phyloP scores from a whole-genome alignment of 1,140 invertebrate genomes.

The Olivierus martensii region DNA sequence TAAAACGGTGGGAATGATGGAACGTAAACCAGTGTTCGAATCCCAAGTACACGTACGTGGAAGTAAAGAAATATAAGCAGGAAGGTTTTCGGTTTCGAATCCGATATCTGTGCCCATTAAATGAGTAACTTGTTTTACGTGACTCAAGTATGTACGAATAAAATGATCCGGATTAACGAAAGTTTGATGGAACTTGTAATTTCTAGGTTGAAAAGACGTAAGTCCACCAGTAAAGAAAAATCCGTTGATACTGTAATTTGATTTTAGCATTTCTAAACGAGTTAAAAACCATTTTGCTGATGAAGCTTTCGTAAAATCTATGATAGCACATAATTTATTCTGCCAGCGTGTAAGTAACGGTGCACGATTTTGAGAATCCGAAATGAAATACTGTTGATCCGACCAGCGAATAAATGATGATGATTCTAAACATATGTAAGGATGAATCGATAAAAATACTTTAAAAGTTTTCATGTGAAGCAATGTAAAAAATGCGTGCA shows the following conservation, averaged over 20 bases:
- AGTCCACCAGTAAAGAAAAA: slow-evolving; percentile 84
- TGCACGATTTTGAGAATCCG: slow-evolving; percentile 8
- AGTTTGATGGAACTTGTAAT: slow-evolving; percentile 52
- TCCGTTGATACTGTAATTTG: slow-evolving; percentile 64
- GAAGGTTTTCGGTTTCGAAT: slow-evolving; percentile 58
- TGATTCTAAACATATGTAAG: slow-evolving; percentile 32
- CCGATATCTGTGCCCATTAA: slow-evolving; percentile 71
- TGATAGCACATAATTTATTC: slow-evolving; percentile 37
- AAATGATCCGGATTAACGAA: slow-evolving; percentile 66
- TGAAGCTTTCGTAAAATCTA: slow-evolving; percentile 69
- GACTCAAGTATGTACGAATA: slow-evolving; percentile 41
- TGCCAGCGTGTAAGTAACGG: slow-evolving; percentile 17
- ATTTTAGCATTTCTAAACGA: slow-evolving; percentile 52
- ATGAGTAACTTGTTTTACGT: slow-evolving; percentile 35
- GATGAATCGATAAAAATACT: slow-evolving; percentile 66
- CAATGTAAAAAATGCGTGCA: slow-evolving; percentile 57
- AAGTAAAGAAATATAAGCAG: slow-evolving; percentile 72
- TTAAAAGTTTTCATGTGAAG: slow-evolving; percentile 64
- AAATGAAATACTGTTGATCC: background rate
- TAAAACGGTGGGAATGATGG: slow-evolving; percentile 68
- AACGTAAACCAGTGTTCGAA: slow-evolving; percentile 46
- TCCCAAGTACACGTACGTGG: slow-evolving; percentile 79
- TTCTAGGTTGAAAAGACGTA: slow-evolving; percentile 69
- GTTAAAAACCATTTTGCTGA: slow-evolving; percentile 62
- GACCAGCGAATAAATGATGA: slow-evolving; percentile 1